Evolutionary conservation across 2,797 vertebrate genomes (phyloP), one percentile per base, ranked within the genome.

Genomic region (Schizothorax lantsangensis): DNA sequence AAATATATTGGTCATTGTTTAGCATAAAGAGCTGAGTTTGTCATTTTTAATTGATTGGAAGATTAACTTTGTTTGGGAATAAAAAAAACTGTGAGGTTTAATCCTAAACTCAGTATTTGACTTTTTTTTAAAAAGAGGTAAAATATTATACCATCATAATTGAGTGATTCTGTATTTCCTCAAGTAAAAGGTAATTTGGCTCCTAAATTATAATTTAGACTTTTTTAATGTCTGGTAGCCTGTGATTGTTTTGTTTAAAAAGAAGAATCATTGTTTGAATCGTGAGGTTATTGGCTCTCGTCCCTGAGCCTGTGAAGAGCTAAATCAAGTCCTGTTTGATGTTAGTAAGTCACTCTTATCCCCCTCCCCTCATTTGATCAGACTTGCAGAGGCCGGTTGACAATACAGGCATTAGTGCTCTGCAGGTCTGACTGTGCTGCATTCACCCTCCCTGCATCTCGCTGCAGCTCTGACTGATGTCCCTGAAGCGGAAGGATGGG

Each of bases 401-500:
- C 94, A 95, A 94, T 94, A 91, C 93, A 93, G 92, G 93, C 92
- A 94, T 95, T 94, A 95, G 92, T 88, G 91, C 93, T 89, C 93
- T 92, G 92, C 92, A 93, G 92, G 89, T 93, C 85, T 91, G 93
- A 79, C 86, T 80, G 93, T 94, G 92, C 90, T 93, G 93, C 92
- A 93, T 94, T 94, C 93, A 94, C 92, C 93, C 93, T 92, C 93
- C 90, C 92, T 87, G 91, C 93, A 92, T 94, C 93, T 92, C 87
- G 83, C 91, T 91, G 88, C 45, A 90, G 90, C 91, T 90, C 92
- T 90, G 90, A 95, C 92, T 95, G 95, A 95, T 95, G 95, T 94
- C 88, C 92, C 94, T 94, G 94, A 95, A 93, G 94, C 94, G 94
- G 94, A 95, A 95, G 94, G 92, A 92, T 81, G 57, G 85, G 79